Evolutionary conservation across 2,888 invertebrate species (phyloP).

Genomic region (Drosophila putrida): DNA sequence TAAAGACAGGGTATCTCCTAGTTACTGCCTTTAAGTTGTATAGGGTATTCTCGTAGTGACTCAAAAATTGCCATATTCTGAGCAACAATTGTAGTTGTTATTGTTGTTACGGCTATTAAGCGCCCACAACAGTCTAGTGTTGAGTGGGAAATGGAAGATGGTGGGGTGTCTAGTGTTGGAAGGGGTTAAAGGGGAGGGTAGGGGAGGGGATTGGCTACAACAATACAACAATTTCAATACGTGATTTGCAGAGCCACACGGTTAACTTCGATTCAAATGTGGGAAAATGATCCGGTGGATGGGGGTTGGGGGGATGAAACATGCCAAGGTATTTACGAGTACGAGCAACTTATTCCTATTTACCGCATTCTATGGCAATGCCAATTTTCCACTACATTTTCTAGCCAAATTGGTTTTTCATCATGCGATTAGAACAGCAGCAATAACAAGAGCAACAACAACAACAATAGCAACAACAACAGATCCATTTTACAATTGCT

Average conservation of each 20-base stretch:
- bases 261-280: constrained; percentile 33
- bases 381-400: constrained; percentile 60
- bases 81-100: constrained; percentile 5
- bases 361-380: constrained; percentile 23
- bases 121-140: constrained; percentile 26
- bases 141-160: neutral
- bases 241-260: constrained; percentile 44
- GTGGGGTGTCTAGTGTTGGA: too few species aligned
- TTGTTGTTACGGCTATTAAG: constrained; percentile 14
- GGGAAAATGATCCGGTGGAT: constrained; percentile 33
- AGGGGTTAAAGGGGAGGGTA: neutral
- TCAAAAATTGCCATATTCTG: constrained; percentile 13
- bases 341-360: constrained; percentile 30
- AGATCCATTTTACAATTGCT: constrained; percentile 32
- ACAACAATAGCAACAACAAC: constrained; percentile 16
- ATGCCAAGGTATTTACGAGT: constrained; percentile 42
- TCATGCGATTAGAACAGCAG: constrained; percentile 47
- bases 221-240: constrained; percentile 40
- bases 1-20: neutral
- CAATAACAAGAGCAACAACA: constrained; percentile 12
- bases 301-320: constrained; percentile 22
- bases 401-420: constrained; percentile 13
- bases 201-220: constrained; percentile 3
- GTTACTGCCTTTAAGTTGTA: neutral
- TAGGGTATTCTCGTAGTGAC: neutral